Evolutionary conservation across 2,888 invertebrate genomes (phyloP).

Genomic region (Branchipolynoe longqiensis): DNA sequence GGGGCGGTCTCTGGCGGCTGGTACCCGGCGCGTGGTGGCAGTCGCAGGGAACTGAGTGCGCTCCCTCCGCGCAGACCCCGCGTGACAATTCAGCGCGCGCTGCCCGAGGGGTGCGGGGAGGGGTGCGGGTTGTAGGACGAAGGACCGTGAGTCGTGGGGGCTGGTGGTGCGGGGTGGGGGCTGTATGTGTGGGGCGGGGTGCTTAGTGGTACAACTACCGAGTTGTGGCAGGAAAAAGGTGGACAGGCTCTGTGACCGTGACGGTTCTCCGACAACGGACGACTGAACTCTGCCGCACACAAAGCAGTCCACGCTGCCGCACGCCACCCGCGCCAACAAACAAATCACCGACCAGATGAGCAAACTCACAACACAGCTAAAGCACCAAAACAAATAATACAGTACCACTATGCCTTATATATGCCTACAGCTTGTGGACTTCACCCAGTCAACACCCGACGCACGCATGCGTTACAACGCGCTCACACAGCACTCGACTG

Average conservation of each 20-base stretch:
- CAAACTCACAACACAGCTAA: not conserved
- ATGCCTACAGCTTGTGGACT: too few relatives aligned
- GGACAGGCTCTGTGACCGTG: not conserved
- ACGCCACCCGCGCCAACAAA: not conserved
- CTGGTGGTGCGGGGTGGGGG: not conserved
- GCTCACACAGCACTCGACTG: too few relatives aligned
- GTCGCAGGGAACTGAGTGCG: not conserved
- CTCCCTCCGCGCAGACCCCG: not conserved
- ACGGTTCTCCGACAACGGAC: not conserved
- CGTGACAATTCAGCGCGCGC: not conserved
- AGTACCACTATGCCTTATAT: too few relatives aligned
- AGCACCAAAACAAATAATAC: too few relatives aligned
- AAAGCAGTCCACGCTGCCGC: not conserved
- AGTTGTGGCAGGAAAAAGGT: conserved; percentile 1
- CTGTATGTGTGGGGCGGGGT: not conserved
- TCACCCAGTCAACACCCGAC: too few relatives aligned
- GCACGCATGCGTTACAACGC: too few relatives aligned
- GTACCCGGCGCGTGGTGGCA: not conserved
- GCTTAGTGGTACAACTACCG: not conserved
- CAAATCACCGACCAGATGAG: not conserved
- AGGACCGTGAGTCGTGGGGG: not conserved
- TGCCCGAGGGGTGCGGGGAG: not conserved
- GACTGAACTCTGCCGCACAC: not conserved
- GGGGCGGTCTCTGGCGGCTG: not conserved
- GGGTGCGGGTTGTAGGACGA: not conserved